Conservation (phyloP, 2,113 vertebrate species). For the Phoenicopterus ruber region DNA sequence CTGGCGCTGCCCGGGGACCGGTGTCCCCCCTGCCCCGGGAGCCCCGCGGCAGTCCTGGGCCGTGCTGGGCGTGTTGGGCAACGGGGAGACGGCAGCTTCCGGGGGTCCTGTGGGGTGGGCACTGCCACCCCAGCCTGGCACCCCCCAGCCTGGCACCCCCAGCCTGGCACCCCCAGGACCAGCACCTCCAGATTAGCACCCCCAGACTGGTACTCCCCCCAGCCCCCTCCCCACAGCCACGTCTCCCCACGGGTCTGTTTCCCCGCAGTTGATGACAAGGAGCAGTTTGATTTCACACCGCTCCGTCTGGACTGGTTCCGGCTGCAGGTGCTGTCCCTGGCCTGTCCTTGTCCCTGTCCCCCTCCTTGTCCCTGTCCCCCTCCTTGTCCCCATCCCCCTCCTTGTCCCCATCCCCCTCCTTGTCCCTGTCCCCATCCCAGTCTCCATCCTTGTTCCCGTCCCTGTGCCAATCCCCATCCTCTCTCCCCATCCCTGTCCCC, state of each 20-base stretch:
- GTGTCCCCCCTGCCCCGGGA: background rate
- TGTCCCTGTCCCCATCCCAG: background rate
- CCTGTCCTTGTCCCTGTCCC: too few species aligned
- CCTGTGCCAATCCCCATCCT: background rate
- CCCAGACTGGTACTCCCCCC: too few species aligned
- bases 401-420: background rate
- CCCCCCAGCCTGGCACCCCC: background rate
- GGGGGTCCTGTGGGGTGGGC: background rate
- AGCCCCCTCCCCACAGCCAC: background rate
- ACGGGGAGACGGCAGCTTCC: background rate
- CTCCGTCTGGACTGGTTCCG: slow-evolving; percentile 92
- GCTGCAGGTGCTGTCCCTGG: slow-evolving; percentile 81
- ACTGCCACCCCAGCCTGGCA: background rate
- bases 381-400: background rate
- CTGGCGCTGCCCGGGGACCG: accelerated
- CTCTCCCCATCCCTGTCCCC: too few species aligned
- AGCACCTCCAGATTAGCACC: background rate
- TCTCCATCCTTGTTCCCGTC: too few species aligned
- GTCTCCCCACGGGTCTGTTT: background rate
- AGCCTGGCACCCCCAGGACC: background rate
- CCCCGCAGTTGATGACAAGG: slow-evolving; percentile 79
- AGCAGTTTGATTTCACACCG: slow-evolving; percentile 83
- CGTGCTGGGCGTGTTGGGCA: background rate
- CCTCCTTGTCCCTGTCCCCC: background rate
- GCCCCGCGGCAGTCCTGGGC: background rate